Conservation (phyloP, 2,888 invertebrate genomes). For the Masnerella sp. region DNA sequence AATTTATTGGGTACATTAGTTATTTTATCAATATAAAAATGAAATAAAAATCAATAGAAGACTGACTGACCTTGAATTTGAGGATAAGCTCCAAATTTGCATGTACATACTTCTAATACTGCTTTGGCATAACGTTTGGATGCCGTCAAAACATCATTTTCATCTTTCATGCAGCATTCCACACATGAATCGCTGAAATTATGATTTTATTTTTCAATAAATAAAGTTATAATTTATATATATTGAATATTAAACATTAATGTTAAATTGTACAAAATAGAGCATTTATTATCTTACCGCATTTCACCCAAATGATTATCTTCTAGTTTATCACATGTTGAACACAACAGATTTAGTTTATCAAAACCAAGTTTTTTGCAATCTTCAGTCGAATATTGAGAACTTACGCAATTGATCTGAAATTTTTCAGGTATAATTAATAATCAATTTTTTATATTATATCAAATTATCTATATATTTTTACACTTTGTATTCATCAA, state of each 20-base stretch:
- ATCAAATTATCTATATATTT: too few relatives aligned
- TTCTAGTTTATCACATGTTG: slow-evolving; percentile 90
- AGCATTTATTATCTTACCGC: slow-evolving; percentile 77
- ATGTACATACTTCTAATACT: slow-evolving; percentile 96
- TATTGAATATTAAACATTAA: too few relatives aligned
- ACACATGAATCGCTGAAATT: slow-evolving; percentile 82
- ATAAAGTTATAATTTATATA: slow-evolving; percentile 54
- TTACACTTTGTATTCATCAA: too few relatives aligned
- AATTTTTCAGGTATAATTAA: too few relatives aligned
- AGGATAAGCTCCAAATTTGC: slow-evolving; percentile 98
- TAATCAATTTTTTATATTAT: too few relatives aligned
- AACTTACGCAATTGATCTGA: slow-evolving; percentile 56
- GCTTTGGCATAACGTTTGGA: slow-evolving; percentile 92
- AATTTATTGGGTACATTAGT: not conserved
- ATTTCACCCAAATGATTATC: slow-evolving; percentile 85
- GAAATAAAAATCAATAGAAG: not conserved
- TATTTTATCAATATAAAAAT: not conserved
- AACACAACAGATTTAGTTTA: slow-evolving; percentile 90
- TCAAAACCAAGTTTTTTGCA: slow-evolving; percentile 92
- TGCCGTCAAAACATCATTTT: slow-evolving; percentile 80
- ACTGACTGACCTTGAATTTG: slow-evolving; percentile 88
- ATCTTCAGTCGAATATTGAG: slow-evolving; percentile 86
- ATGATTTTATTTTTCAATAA: slow-evolving; percentile 63
- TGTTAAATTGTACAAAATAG: not conserved
- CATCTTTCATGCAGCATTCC: slow-evolving; percentile 89